Base-by-base conservation (phyloP, 2,113 vertebrate genomes). In the Acrocephalus kingi region DNA sequence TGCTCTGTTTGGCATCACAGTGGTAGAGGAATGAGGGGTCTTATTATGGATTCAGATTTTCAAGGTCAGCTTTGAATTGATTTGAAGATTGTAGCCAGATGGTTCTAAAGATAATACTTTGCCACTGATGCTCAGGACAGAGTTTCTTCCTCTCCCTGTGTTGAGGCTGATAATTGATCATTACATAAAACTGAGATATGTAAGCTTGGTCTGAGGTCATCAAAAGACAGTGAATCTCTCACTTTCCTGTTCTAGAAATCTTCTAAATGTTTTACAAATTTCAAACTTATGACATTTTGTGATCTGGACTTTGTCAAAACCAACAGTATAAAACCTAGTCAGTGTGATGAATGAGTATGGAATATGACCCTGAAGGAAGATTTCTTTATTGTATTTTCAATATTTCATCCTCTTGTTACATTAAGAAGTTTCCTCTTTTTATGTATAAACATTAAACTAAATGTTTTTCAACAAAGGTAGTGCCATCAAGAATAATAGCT, bases 391-490 rank as follows among this genome's bases (percentile, higher is more conserved):
- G 10, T 10, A 30, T 91, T 87, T 90, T 88, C 66, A 80, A 33
- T 64, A 71, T 61, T 89, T 96, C 43, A 84, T 5, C 35, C 13
- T 58, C 52, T 86, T 52, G 24, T 63, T 94, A 68, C 15, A 51
- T 89, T 91, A 48, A 56, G 39, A 49, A 82, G 63, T 23, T 15
- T 93, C 14, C 11, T 58, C 3, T 6, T 71, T 95, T 89, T 90
- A 91, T 93, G 45, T 69, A 82, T 82, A 37, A 87, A 18, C 37
- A 78, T 90, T 84, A 92, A 80, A 85, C 30, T 6, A 52, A 92
- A 55, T 67, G 24, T 80, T 96, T 96, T 97, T 75, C 67, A 82
- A n/a, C 71, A 20, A 89, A 87, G 61, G 75, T 15, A 58, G 17
- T 56, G 12, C 30, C 31, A 66, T 66, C 30, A 93, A 67, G 30